These are phyloP conservation scores for Ditylenchus dipsaci DNA, from an alignment of 1,140 invertebrate species.

Conservation along the genomic window DNA sequence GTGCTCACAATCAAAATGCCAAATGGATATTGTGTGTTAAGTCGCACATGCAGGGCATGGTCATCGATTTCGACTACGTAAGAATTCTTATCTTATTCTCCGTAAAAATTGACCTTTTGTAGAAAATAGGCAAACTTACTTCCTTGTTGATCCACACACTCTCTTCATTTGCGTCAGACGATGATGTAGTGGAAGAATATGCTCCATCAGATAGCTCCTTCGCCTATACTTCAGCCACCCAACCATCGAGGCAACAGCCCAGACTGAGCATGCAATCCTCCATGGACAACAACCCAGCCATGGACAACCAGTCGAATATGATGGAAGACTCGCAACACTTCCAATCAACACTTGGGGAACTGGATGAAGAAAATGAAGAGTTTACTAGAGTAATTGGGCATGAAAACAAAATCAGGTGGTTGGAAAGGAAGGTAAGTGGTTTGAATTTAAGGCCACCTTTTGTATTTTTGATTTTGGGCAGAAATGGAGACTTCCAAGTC, in stretches of 20 bases:
- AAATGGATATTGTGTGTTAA: conserved; percentile 96
- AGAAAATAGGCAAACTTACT: conserved; percentile 75
- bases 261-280: conserved; percentile 14
- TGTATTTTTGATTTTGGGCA: neutral
- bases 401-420: conserved; percentile 38
- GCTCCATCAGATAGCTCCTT: conserved; percentile 32
- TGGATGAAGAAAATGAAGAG: conserved; percentile 23
- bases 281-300: neutral
- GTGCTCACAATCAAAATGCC: conserved; percentile 67
- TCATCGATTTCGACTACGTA: conserved; percentile 48
- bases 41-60: conserved; percentile 92
- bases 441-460: neutral
- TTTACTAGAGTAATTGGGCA: conserved; percentile 23
- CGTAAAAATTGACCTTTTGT: conserved; percentile 5
- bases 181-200: conserved; percentile 71
- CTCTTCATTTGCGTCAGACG: conserved; percentile 77
- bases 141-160: conserved; percentile 86
- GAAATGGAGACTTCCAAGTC: neutral
- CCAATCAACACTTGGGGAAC: neutral
- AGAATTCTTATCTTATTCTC: neutral
- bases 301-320: neutral
- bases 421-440: conserved; percentile 36
- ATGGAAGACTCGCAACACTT: neutral
- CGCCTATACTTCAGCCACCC: neutral
- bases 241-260: neutral